Conservation (phyloP, 2,113 vertebrate species). For the Vidua macroura region DNA sequence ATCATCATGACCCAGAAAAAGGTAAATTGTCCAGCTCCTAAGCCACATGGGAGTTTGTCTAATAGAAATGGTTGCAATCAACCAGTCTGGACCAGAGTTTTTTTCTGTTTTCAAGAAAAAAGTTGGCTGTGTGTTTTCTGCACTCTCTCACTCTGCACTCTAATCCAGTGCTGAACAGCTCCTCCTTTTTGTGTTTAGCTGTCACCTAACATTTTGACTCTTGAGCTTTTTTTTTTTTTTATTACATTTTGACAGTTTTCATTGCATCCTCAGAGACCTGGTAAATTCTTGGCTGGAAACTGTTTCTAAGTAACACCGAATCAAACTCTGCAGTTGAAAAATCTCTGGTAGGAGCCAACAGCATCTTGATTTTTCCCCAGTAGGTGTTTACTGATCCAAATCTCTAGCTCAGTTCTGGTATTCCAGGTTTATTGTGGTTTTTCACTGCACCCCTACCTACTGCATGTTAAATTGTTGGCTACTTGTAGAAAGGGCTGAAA, state of each 20-base stretch:
- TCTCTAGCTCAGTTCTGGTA: background rate
- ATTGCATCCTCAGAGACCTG: background rate
- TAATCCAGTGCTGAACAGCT: background rate
- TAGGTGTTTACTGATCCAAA: background rate
- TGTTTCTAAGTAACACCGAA: background rate
- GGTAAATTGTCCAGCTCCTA: background rate
- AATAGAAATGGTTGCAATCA: background rate
- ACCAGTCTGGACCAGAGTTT: background rate
- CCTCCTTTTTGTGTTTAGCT: background rate
- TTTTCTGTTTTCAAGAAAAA: background rate
- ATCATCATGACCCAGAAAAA: background rate
- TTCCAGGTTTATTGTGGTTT: background rate
- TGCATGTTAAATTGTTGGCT: background rate
- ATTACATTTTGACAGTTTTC: background rate
- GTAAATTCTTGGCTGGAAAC: background rate
- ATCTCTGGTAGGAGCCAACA: background rate
- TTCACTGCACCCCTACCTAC: background rate
- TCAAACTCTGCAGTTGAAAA: background rate
- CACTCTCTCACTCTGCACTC: background rate
- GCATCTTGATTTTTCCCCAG: background rate
- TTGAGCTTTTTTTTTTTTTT: background rate
- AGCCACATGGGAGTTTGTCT: background rate
- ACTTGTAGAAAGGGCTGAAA: background rate
- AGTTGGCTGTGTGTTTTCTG: rapidly evolving
- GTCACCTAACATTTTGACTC: background rate